Evolutionary conservation across 2,888 invertebrate genomes (phyloP).

Genomic region (Xanthia togata): DNA sequence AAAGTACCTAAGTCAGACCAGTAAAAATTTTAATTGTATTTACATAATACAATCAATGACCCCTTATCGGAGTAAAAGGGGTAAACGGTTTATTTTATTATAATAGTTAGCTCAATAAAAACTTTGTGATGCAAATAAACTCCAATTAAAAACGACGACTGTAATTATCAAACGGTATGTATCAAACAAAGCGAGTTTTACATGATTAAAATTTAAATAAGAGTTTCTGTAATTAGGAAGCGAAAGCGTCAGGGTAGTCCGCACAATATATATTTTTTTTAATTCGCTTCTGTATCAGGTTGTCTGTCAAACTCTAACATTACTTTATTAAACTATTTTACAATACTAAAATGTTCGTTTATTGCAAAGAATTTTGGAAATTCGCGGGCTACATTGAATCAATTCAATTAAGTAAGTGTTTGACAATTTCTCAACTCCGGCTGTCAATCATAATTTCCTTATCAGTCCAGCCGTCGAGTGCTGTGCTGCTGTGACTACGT

Average conservation of each 20-base stretch:
- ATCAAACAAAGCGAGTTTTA: constrained; percentile 2
- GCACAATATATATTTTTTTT: too few relatives aligned
- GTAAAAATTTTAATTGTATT: background rate
- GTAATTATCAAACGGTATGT: constrained; percentile 4
- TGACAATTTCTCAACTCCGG: background rate
- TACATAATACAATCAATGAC: constrained; percentile 15
- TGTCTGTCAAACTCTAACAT: too few relatives aligned
- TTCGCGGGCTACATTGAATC: background rate
- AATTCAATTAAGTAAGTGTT: too few relatives aligned
- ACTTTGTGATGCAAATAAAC: constrained; percentile 33
- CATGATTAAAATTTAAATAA: constrained; percentile 4
- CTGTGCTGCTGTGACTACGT: too few relatives aligned
- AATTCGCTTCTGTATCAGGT: too few relatives aligned
- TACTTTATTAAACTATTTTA: too few relatives aligned
- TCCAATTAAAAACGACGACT: constrained; percentile 17
- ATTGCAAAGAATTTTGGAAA: too few relatives aligned
- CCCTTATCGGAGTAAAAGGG: constrained; percentile 18
- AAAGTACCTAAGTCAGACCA: background rate
- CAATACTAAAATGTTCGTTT: too few relatives aligned
- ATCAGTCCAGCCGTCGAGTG: too few relatives aligned
- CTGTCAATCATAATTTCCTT: background rate
- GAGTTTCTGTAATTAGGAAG: too few relatives aligned
- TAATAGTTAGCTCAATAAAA: constrained; percentile 22
- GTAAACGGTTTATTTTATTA: constrained; percentile 21
- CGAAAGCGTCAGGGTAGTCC: too few relatives aligned